Evolutionary conservation across 2,797 vertebrate genomes (phyloP).

Genomic region (Acrocephalus scirpaceus): DNA sequence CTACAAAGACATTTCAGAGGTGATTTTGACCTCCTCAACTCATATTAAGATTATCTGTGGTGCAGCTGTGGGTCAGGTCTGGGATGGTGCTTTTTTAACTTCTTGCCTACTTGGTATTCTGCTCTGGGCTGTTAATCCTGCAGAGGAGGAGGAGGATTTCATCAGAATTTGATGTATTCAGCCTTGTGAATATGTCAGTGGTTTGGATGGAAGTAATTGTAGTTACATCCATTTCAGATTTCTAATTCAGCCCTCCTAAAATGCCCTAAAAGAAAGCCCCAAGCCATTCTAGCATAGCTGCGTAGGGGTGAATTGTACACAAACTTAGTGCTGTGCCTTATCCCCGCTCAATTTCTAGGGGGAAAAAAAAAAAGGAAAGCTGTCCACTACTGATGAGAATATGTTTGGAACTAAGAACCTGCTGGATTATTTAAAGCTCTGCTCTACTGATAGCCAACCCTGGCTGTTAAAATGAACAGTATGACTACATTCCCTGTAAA

Average conservation of each 20-base stretch:
- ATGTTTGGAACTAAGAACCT: slow-evolving; percentile 70
- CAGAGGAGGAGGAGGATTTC: background rate
- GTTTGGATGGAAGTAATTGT: slow-evolving; percentile 12
- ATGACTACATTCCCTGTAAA: slow-evolving; percentile 69
- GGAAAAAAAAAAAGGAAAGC: background rate
- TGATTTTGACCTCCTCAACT: background rate
- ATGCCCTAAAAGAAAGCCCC: background rate
- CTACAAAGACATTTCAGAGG: slow-evolving; percentile 8
- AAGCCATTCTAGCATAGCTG: background rate
- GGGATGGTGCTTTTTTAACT: background rate
- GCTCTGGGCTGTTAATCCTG: background rate
- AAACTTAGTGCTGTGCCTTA: background rate
- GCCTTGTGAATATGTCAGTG: background rate
- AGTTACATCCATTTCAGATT: background rate
- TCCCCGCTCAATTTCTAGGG: background rate
- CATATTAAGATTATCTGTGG: background rate
- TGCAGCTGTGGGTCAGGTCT: background rate
- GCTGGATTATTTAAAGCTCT: slow-evolving; percentile 74
- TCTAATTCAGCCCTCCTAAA: background rate
- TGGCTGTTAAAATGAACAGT: slow-evolving; percentile 47
- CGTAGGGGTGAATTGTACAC: background rate
- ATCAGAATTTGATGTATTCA: background rate
- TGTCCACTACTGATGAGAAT: background rate
- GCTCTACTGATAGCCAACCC: slow-evolving; percentile 70
- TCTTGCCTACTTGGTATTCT: background rate